Percentiles rank a stretch among this genome's conserved stretches.
phyloP scores from a whole-genome alignment of 2,797 vertebrate species.

The Meda fulgida region DNA sequence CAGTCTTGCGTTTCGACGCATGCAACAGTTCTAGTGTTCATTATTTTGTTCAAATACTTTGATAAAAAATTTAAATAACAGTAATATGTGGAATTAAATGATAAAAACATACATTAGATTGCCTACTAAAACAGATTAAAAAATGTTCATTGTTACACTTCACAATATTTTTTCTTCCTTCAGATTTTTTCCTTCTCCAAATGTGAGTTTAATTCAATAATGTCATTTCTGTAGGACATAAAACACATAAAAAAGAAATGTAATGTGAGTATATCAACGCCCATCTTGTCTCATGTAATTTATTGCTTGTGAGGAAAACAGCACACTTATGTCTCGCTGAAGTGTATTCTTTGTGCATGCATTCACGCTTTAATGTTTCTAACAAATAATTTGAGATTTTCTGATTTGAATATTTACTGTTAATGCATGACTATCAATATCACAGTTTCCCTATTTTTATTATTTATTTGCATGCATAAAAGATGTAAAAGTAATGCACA shows the following conservation, averaged over 20 bases:
- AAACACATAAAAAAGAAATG: conserved; percentile 37
- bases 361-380: conserved; percentile 8
- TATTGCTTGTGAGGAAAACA: conserved; percentile 37
- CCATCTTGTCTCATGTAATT: conserved; percentile 26
- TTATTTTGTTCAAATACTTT: not conserved
- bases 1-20: conserved; percentile 5
- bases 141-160: not conserved
- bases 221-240: conserved; percentile 11
- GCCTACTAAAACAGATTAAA: not conserved
- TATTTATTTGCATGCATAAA: not conserved
- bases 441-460: not conserved
- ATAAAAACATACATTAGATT: not conserved
- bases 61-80: not conserved
- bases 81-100: not conserved
- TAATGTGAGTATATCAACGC: conserved; percentile 31
- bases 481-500: not conserved
- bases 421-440: not conserved
- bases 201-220: conserved; percentile 39
- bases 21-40: conserved; percentile 19
- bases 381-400: not conserved
- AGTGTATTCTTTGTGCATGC: conserved; percentile 33
- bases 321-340: conserved; percentile 9
- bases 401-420: not conserved
- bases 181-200: not conserved
- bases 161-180: conserved; percentile 1